A percentile compares a stretch with the other conserved stretches of the same genome.
phyloP scores from a whole-genome alignment of 2,888 invertebrate species.

The Teleogryllus oceanicus region DNA sequence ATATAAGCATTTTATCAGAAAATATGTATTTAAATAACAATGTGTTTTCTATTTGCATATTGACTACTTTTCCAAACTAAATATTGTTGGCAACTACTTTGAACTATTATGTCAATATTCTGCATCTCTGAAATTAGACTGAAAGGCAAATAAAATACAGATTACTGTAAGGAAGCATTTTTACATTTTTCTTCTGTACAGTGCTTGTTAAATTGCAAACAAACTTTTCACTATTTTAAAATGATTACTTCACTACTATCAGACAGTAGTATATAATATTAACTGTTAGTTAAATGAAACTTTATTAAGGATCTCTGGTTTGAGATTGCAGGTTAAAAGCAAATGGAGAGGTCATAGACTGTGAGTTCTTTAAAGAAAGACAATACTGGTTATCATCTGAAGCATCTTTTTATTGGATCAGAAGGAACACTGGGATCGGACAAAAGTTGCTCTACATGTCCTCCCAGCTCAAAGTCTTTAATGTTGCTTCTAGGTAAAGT shows the following conservation, averaged over 20 bases:
- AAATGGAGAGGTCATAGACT: slow-evolving; percentile 79
- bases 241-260: too few relatives aligned
- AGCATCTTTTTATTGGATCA: slow-evolving; percentile 94
- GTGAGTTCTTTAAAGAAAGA: slow-evolving; percentile 90
- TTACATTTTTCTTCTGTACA: too few relatives aligned
- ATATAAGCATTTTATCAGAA: too few relatives aligned
- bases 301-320: not conserved
- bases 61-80: not conserved
- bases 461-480: slow-evolving; percentile 77
- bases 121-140: not conserved
- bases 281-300: too few relatives aligned
- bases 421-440: slow-evolving; percentile 97
- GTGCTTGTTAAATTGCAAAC: too few relatives aligned
- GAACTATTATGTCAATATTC: not conserved
- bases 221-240: too few relatives aligned
- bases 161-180: too few relatives aligned
- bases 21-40: too few relatives aligned
- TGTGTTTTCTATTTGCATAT: too few relatives aligned
- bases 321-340: slow-evolving; percentile 66
- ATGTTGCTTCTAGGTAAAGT: slow-evolving; percentile 79
- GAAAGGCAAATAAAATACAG: too few relatives aligned
- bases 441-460: slow-evolving; percentile 90
- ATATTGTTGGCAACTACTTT: not conserved
- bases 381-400: slow-evolving; percentile 95
- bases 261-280: too few relatives aligned